Conservation (phyloP, 2,888 invertebrate genomes). For the Mythimna albipuncta region DNA sequence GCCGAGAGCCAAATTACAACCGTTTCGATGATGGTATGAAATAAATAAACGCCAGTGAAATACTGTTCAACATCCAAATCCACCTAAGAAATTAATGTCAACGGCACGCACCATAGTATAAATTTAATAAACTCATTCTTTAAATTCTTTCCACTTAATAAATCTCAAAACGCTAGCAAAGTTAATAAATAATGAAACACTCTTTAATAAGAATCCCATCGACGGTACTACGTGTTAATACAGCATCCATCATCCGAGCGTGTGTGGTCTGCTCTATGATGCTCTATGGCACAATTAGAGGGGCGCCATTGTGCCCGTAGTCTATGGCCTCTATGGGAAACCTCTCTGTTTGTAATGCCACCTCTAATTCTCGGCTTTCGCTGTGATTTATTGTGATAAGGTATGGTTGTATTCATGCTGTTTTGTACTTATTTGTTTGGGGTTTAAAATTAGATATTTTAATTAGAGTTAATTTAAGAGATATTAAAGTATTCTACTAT, state of each 20-base stretch:
- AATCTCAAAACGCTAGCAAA: constrained; percentile 29
- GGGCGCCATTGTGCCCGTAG: constrained; percentile 56
- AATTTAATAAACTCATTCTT: constrained; percentile 31
- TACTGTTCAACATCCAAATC: neutral
- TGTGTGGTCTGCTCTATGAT: constrained; percentile 73
- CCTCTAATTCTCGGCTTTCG: constrained; percentile 65
- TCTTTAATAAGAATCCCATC: constrained; percentile 61
- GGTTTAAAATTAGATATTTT: constrained; percentile 27
- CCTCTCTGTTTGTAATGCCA: constrained; percentile 61
- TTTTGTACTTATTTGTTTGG: constrained; percentile 44
- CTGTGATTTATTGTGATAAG: constrained; percentile 61
- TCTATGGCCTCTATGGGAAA: constrained; percentile 68
- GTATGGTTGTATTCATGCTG: constrained; percentile 19
- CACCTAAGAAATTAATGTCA: neutral
- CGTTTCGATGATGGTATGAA: neutral
- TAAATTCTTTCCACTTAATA: constrained; percentile 27
- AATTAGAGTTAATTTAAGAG: constrained; percentile 39
- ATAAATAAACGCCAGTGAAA: neutral
- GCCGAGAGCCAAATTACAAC: no score
- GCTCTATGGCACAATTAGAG: constrained; percentile 68
- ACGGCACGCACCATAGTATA: neutral
- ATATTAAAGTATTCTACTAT: neutral
- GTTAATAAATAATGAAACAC: constrained; percentile 51
- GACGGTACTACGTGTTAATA: constrained; percentile 64
- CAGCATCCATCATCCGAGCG: constrained; percentile 68